Percentiles rank a stretch among this genome's conserved stretches.
These are phyloP conservation scores for Eurois occulta DNA, from an alignment of 2,888 invertebrate genomes.

Conservation along the genomic window DNA sequence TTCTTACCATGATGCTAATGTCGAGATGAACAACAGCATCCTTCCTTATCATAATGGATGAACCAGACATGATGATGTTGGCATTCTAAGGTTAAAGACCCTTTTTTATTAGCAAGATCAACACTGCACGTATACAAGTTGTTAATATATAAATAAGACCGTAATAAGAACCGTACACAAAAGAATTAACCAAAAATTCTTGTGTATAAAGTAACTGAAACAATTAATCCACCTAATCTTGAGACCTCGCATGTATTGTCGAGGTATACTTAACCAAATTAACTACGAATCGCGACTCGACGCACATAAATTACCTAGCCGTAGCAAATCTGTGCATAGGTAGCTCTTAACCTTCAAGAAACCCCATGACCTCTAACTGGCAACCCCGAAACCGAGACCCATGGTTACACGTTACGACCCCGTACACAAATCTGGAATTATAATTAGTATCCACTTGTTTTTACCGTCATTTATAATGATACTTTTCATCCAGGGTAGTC, in stretches of 20 bases:
- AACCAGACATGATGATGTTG: not conserved
- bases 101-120: not conserved
- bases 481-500: not conserved
- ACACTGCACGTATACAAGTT: not conserved
- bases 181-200: not conserved
- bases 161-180: conserved; percentile 14
- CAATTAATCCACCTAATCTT: conserved; percentile 41
- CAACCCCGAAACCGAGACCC: conserved; percentile 51
- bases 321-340: conserved; percentile 50
- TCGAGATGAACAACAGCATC: not conserved
- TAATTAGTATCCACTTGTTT: no score
- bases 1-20: not conserved
- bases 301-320: conserved; percentile 52
- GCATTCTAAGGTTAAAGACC: not conserved
- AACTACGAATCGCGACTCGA: conserved; percentile 41
- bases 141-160: not conserved
- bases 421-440: conserved; percentile 28
- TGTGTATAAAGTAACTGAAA: conserved; percentile 17
- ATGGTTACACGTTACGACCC: conserved; percentile 43
- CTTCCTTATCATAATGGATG: not conserved
- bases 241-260: conserved; percentile 29
- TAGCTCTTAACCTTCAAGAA: conserved; percentile 62
- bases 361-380: conserved; percentile 55
- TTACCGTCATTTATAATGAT: not conserved
- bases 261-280: conserved; percentile 46